Base-by-base conservation (phyloP, 2,888 invertebrate genomes). In the Holacanthella duospinosa region DNA sequence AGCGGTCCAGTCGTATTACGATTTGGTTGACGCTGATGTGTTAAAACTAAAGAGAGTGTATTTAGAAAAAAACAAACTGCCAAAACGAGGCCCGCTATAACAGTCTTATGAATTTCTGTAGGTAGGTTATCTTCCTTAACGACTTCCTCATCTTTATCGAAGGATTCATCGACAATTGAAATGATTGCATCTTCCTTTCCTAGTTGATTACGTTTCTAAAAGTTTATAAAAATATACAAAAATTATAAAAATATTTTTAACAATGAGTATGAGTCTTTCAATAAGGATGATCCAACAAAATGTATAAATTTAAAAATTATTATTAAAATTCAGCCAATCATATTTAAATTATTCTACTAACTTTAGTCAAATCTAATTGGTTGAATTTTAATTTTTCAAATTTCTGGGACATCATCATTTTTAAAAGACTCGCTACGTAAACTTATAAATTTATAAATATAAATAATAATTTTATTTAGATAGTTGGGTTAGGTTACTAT, bases 21-120 rank as follows among this genome's bases (percentile, higher is more conserved):
- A 69, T 87, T 80, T 55, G 93, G 93, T 72, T 92, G 84, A 70
- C 87, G 83, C 77, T 93, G 92, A 79, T 93, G 93, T 66, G 91
- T 87, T 76, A 89, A 79, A 71, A 91, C 88, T 74, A 93, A 82
- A 62, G 89, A 87, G 75, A 85, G 79, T 65, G 85, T 82, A 66
- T 85, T 84, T 71, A 84, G 74, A 72, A 85, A 77, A 75, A 85
- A 84, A 77, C 82, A 84, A 71, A 82, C 78, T 72, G 80, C 78
- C 78, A 85, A 79, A 73, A 85, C 80, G 65, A 85, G 75, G 74
- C 83, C 83, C 73, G 73, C 74, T 63, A 84, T 76, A 70, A 85
- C 78, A 25, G 89, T 89, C 82, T 90, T 90, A 83, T 87, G 87
- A 77, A 87, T 85, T 79, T 90, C 89, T 76, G 88, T 88, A 44